Percentiles rank a stretch among this genome's conserved stretches.
phyloP scores from a whole-genome alignment of 1,140 invertebrate species.

The Atta cephalotes region DNA sequence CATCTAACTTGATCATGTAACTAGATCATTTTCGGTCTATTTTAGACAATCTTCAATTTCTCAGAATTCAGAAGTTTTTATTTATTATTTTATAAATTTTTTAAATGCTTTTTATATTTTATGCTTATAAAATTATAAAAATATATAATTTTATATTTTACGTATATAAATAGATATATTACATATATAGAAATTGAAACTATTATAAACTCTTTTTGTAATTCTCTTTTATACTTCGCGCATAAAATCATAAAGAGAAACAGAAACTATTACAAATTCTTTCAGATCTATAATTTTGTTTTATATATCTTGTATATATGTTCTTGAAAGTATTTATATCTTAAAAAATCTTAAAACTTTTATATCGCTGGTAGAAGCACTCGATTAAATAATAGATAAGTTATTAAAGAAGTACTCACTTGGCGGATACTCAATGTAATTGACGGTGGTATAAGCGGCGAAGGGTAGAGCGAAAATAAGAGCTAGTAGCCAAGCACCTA shows the following conservation, averaged over 20 bases:
- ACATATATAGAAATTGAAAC: too few relatives aligned
- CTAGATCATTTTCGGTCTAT: neutral
- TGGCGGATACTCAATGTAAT: conserved; percentile 91
- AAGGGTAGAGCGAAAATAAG: conserved; percentile 93
- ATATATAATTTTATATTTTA: too few relatives aligned
- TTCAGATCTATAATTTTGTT: neutral
- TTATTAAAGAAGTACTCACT: conserved; percentile 83
- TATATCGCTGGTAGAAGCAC: neutral
- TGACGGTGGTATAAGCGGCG: conserved; percentile 89
- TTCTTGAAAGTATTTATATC: neutral
- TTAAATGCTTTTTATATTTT: neutral
- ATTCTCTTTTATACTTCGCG: too few relatives aligned
- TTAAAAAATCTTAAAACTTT: neutral
- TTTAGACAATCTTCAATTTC: neutral
- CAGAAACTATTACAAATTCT: neutral
- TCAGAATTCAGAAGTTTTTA: neutral
- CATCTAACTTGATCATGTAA: neutral
- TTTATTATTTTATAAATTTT: neutral
- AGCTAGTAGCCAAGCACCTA: conserved; percentile 92
- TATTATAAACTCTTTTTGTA: too few relatives aligned
- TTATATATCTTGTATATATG: neutral
- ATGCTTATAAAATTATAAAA: neutral
- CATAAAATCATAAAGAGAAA: neutral
- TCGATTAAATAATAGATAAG: neutral
- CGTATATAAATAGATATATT: too few relatives aligned